Base-by-base conservation (phyloP, 2,888 invertebrate genomes). In the Thymelicus acteon region DNA sequence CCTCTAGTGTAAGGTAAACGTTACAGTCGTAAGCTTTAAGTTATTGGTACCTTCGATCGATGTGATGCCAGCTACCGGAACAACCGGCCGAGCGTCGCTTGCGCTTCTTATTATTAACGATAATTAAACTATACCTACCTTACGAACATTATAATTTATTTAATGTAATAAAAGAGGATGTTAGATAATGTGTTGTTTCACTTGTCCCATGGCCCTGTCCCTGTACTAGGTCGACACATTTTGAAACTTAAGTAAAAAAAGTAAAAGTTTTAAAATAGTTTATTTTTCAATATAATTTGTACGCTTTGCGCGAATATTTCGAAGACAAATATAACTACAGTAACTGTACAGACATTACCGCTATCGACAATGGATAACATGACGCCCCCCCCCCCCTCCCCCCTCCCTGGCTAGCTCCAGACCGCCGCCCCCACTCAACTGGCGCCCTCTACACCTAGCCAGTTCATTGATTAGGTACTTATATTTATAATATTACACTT, bases 101-200 rank as follows among this genome's bases (percentile, higher is more conserved):
- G 87, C 89, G 91, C 92, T 91, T 92, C 85, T 24, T 85, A 85
- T 81, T 78, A 81, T 79, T 78, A 79, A 73, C 77, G 76, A 79
- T 77, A 81, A 80, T 82, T 72, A 78, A 79, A 79, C 80, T 83
- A 84, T 78, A 85, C 85, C 84, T 78, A 85, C 85, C 84, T 82
- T 85, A 85, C 84, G 80, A 85, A 80, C 83, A 85, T 84, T 87
- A 86, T 87, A 84, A 88, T 87, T 91, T 91, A 90, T 89, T 90
- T 87, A 89, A 90, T 86, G 90, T 91, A 91, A 84, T 91, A 90
- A 91, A 90, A 82, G 84, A 87, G 72, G 82, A 90, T 90, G 91
- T 91, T 91, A 91, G 91, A 88, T 85, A 85, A 1, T 37, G 10
- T 15, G 72, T 39, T 61, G 67, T 70, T 74, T 79, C 78, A 79